These are phyloP conservation scores for Rhinogobius similis DNA, from an alignment of 2,113 vertebrate species.

Conservation along the genomic window DNA sequence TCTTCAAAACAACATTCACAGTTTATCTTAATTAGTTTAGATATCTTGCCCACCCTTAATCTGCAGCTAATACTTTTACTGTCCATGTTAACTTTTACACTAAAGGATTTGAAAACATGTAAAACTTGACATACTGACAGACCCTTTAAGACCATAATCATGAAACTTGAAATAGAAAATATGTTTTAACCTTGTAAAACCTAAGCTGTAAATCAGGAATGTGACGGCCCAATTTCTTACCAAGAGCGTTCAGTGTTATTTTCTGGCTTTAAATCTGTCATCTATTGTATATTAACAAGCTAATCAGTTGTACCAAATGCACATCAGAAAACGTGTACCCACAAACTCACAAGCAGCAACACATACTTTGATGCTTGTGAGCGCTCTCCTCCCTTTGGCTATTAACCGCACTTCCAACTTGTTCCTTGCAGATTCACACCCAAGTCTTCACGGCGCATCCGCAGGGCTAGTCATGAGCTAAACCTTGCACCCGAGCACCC, in stretches of 20 bases:
- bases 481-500: conserved; percentile 24
- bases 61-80: not conserved
- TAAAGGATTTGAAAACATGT: not conserved
- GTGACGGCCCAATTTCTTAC: not conserved
- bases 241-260: not conserved
- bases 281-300: conserved; percentile 21
- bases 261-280: conserved; percentile 7
- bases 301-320: conserved; percentile 15
- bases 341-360: conserved; percentile 14
- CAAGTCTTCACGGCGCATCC: conserved; percentile 20
- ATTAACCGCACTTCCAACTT: conserved; percentile 18
- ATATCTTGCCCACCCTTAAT: not conserved
- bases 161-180: not conserved
- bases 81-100: not conserved
- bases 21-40: too few species aligned
- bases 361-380: conserved; percentile 15
- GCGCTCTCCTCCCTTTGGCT: conserved; percentile 18
- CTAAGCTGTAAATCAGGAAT: not conserved
- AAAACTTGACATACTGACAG: not conserved
- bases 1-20: too few species aligned
- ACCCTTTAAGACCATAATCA: not conserved
- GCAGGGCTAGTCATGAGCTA: conserved; percentile 30
- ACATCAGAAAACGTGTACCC: conserved; percentile 21
- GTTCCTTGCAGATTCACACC: conserved; percentile 20
- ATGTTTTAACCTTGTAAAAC: conserved; percentile 7